Percentiles rank a stretch among this genome's conserved stretches.
Conservation (phyloP, 2,888 invertebrate genomes). For the Steinernema scapterisci region DNA sequence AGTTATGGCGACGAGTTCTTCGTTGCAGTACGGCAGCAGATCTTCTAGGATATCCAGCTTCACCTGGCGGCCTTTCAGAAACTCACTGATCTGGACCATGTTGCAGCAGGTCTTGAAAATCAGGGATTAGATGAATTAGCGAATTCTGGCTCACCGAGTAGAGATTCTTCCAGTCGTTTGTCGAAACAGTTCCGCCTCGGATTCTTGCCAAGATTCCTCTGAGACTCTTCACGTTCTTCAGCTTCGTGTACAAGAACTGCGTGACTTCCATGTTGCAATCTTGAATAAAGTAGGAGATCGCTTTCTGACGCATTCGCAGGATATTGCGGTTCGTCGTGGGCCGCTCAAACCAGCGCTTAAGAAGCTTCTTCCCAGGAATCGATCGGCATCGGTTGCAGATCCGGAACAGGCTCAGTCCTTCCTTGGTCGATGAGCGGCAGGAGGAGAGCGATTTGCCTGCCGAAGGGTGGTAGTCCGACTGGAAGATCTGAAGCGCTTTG, state of each 20-base stretch:
- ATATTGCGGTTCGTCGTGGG: conserved; percentile 75
- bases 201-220: conserved; percentile 45
- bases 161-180: conserved; percentile 48
- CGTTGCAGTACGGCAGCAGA: conserved; percentile 35
- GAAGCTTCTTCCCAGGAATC: conserved; percentile 72
- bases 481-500: conserved; percentile 80
- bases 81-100: conserved; percentile 43
- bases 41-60: conserved; percentile 42
- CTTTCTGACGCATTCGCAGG: conserved; percentile 76
- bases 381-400: conserved; percentile 78
- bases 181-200: conserved; percentile 36
- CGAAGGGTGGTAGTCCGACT: conserved; percentile 77
- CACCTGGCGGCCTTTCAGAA: conserved; percentile 42
- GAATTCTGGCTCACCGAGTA: conserved; percentile 33
- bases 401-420: conserved; percentile 45
- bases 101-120: conserved; percentile 45
- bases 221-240: conserved; percentile 45
- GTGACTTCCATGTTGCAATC: conserved; percentile 75
- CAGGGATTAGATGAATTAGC: conserved; percentile 22
- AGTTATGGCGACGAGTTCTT: conserved; percentile 39
- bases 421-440: background rate
- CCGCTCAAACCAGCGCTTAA: conserved; percentile 76
- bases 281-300: conserved; percentile 76
- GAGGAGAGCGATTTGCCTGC: conserved; percentile 75
- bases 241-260: conserved; percentile 71